These are phyloP conservation scores for Vanacampus margaritifer DNA, from an alignment of 2,113 vertebrate species.

Conservation along the genomic window DNA sequence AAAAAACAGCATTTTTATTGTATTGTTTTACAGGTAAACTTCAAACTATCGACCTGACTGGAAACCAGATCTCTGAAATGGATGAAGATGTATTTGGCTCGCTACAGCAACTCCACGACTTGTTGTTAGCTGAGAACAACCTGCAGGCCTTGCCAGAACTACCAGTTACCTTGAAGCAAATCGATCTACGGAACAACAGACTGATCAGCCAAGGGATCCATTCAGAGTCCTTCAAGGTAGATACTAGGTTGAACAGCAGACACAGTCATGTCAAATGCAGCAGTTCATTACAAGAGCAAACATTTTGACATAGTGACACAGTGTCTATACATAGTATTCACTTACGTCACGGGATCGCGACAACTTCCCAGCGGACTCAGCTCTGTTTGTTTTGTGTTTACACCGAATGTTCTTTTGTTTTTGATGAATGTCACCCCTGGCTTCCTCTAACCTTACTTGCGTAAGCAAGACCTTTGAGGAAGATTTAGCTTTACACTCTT, in stretches of 20 bases:
- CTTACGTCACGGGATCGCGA: too few species aligned
- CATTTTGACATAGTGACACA: not conserved
- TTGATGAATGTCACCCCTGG: too few species aligned
- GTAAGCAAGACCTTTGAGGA: too few species aligned
- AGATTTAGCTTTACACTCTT: too few species aligned
- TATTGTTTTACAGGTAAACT: slow-evolving; percentile 67
- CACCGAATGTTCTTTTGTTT: too few species aligned
- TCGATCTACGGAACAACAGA: slow-evolving; percentile 73
- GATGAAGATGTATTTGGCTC: slow-evolving; percentile 61
- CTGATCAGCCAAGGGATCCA: slow-evolving; percentile 69
- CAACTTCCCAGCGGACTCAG: too few species aligned
- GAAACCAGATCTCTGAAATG: slow-evolving; percentile 72
- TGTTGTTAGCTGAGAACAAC: slow-evolving; percentile 74
- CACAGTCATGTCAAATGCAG: not conserved
- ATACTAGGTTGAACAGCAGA: not conserved
- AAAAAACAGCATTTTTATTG: not conserved
- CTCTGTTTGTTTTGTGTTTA: too few species aligned
- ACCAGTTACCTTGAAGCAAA: slow-evolving; percentile 58
- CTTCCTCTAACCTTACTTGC: too few species aligned
- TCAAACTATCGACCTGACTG: slow-evolving; percentile 75
- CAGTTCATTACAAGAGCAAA: not conserved
- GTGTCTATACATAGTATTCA: not conserved
- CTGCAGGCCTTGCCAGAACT: slow-evolving; percentile 70
- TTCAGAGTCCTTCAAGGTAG: slow-evolving; percentile 70
- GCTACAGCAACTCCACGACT: slow-evolving; percentile 72